Conservation (phyloP, 1,140 invertebrate species). For the Coboldia fuscipes region DNA sequence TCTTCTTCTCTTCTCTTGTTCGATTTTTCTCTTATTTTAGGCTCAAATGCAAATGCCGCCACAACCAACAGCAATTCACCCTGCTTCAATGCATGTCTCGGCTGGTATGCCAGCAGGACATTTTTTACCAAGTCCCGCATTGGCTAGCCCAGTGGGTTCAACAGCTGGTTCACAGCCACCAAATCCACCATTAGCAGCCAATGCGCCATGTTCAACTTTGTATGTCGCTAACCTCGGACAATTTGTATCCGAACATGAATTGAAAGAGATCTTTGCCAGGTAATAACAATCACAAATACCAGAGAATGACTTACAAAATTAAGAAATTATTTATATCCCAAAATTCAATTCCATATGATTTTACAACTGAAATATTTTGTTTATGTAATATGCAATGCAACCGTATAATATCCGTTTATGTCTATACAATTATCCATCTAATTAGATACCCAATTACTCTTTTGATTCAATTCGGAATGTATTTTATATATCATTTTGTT, state of each 20-base stretch:
- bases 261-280: slow-evolving; percentile 96
- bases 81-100: slow-evolving; percentile 52
- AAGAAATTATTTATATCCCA: background rate
- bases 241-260: slow-evolving; percentile 89
- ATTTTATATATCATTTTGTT: too few relatives aligned
- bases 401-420: too few relatives aligned
- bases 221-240: slow-evolving; percentile 94
- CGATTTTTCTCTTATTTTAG: slow-evolving; percentile 18
- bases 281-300: slow-evolving; percentile 36
- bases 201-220: slow-evolving; percentile 84
- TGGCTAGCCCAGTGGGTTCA: slow-evolving; percentile 71
- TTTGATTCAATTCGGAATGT: too few relatives aligned
- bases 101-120: slow-evolving; percentile 29
- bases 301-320: background rate
- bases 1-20: too few relatives aligned
- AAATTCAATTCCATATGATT: background rate
- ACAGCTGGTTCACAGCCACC: slow-evolving; percentile 35
- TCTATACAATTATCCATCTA: too few relatives aligned
- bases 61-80: slow-evolving; percentile 29
- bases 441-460: too few relatives aligned
- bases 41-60: slow-evolving; percentile 44
- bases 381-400: too few relatives aligned
- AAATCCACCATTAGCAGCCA: slow-evolving; percentile 22
- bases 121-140: slow-evolving; percentile 58
- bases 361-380: too few relatives aligned